Percentiles rank a stretch among this genome's conserved stretches.
These are phyloP conservation scores for Tanytarsus gracilentus DNA, from an alignment of 2,888 invertebrate species.

Conservation along the genomic window DNA sequence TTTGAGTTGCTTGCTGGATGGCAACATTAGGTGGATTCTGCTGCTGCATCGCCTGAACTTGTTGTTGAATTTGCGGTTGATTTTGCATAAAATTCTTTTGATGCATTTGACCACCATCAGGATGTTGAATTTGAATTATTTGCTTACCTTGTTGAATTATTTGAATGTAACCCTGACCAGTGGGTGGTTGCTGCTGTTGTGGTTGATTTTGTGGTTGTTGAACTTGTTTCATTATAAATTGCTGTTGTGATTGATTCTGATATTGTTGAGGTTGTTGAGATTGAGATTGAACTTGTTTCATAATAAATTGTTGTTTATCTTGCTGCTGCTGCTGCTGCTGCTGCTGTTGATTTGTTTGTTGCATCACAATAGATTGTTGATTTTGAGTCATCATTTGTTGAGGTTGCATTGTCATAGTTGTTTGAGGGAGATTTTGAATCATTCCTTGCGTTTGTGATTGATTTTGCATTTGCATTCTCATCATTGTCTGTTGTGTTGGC, in stretches of 20 bases:
- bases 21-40: slow-evolving; percentile 24
- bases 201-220: slow-evolving; percentile 20
- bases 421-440: too few relatives aligned
- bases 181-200: slow-evolving; percentile 13
- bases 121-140: slow-evolving; percentile 32
- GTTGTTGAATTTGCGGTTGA: background rate
- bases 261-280: background rate
- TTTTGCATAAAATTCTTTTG: slow-evolving; percentile 29
- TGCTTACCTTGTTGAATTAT: slow-evolving; percentile 29
- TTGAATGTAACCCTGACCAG: slow-evolving; percentile 8
- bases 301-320: slow-evolving; percentile 7
- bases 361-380: slow-evolving; percentile 32
- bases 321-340: slow-evolving; percentile 31
- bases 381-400: slow-evolving; percentile 29
- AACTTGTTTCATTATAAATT: slow-evolving; percentile 21
- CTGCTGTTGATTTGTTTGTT: slow-evolving; percentile 39
- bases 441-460: too few relatives aligned
- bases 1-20: background rate
- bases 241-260: slow-evolving; percentile 5
- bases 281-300: slow-evolving; percentile 1
- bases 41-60: slow-evolving; percentile 21
- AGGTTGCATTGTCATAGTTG: slow-evolving; percentile 36
- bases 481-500: slow-evolving; percentile 32
- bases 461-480: slow-evolving; percentile 30
- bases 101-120: slow-evolving; percentile 30